Base-by-base conservation (phyloP, 2,797 vertebrate species). In the Mormyrus proboscirostris region DNA sequence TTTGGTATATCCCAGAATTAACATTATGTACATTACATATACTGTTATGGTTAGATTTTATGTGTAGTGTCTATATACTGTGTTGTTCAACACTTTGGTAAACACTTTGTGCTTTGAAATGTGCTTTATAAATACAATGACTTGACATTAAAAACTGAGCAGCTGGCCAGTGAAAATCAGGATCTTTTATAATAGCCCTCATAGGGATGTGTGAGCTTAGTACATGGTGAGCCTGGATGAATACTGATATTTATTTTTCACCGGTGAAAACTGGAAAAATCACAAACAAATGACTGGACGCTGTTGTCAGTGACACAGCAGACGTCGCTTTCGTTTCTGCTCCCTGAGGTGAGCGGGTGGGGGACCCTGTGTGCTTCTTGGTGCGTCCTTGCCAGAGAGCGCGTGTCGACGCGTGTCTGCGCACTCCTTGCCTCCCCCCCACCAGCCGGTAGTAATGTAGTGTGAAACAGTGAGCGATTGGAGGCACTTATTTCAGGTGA, bases 401-500 rank as follows among this genome's bases (percentile, higher is more conserved):
- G 5, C 16, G 14, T 41, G 33, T 76, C 33, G 16, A 19, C 69
- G 38, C 5, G 19, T 22, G 38, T 47, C 41, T 49, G 33, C 9
- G 1, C 38, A 47, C 44, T 41, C n/a, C 79, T 16, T 83, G 44
- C n/a, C 44, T 9, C 44, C 79, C 19, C 79, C 19, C 38, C 79
- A 47, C 79, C 79, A 83, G 79, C 79, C 79, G 38, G 44, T 8
- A 83, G 79, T 83, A 83, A 83, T 83, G 79, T 49, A 83, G 41
- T 83, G 49, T 55, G 84, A 86, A 33, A 86, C 84, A 86, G 49
- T 86, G 84, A 86, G 29, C 5, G 84, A 55, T 55, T 57, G 84
- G 50, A 53, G 25, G 10, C 33, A 16, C 51, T 33, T 33, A 86
- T 57, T 55, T 86, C 50, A 33, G 84, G 84, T 86, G 84, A 86